phyloP scores from a whole-genome alignment of 2,113 vertebrate genomes.

The Macroglossus sobrinus region DNA sequence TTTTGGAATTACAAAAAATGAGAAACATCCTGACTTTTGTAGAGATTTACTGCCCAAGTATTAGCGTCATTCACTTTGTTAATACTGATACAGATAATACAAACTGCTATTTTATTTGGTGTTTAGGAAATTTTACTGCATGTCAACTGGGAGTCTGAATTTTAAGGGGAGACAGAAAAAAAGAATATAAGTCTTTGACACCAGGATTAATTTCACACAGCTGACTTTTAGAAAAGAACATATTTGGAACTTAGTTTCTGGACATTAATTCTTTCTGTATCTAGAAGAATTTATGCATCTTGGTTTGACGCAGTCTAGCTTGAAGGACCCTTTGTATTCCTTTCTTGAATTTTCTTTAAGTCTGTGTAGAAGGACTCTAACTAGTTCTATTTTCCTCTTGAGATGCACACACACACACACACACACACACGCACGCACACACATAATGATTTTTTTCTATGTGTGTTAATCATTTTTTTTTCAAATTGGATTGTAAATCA shows the following conservation, averaged over 20 bases:
- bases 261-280: neutral
- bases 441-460: neutral
- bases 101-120: neutral
- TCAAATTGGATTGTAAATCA: neutral
- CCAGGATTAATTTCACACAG: neutral
- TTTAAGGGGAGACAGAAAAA: neutral
- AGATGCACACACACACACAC: neutral
- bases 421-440: neutral
- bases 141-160: neutral
- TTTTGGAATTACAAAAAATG: neutral
- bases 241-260: neutral
- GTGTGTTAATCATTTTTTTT: neutral
- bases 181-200: neutral
- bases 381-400: neutral
- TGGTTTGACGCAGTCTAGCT: neutral
- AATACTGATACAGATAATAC: neutral
- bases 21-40: neutral
- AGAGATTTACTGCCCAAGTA: neutral
- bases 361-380: neutral
- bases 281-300: neutral
- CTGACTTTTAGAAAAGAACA: neutral
- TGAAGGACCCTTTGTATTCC: neutral
- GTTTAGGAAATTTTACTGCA: neutral
- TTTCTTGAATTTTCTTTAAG: neutral
- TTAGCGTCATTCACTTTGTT: neutral